Percentiles rank a stretch among this genome's conserved stretches.
phyloP scores from a whole-genome alignment of 2,888 invertebrate genomes.

The Rhagium mordax region DNA sequence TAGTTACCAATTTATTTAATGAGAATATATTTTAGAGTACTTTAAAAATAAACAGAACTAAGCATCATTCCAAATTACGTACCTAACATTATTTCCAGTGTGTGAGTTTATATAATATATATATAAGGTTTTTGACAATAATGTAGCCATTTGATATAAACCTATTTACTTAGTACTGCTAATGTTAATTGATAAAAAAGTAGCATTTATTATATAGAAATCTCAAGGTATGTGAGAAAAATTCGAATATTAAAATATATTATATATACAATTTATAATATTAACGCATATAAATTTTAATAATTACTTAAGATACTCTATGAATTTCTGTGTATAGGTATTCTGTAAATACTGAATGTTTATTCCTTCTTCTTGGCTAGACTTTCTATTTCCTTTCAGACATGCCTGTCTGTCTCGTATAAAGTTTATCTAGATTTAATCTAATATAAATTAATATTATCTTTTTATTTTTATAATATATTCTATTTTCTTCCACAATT shows the following conservation, averaged over 20 bases:
- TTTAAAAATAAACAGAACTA: constrained; percentile 38
- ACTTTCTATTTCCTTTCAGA: constrained; percentile 47
- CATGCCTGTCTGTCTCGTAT: constrained; percentile 35
- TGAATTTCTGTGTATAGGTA: constrained; percentile 67
- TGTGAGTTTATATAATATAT: constrained; percentile 61
- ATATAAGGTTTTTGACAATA: constrained; percentile 71
- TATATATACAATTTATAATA: constrained; percentile 67
- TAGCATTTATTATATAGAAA: constrained; percentile 69
- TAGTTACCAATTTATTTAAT: constrained; percentile 61
- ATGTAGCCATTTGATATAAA: constrained; percentile 71
- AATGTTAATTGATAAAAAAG: constrained; percentile 66
- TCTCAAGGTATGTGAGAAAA: constrained; percentile 67
- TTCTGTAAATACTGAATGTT: constrained; percentile 66
- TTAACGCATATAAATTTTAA: constrained; percentile 67
- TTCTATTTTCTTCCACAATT: constrained; percentile 47
- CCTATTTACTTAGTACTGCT: constrained; percentile 67
- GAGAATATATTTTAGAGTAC: constrained; percentile 50
- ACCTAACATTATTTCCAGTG: constrained; percentile 69
- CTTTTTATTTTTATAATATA: constrained; percentile 52
- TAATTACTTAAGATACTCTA: constrained; percentile 64
- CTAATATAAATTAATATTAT: constrained; percentile 46
- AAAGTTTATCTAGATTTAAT: constrained; percentile 45
- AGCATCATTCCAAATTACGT: constrained; percentile 70
- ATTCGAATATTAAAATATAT: constrained; percentile 60
- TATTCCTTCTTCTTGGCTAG: constrained; percentile 51